phyloP scores from a whole-genome alignment of 2,113 vertebrate genomes.

The Theristicus caerulescens region DNA sequence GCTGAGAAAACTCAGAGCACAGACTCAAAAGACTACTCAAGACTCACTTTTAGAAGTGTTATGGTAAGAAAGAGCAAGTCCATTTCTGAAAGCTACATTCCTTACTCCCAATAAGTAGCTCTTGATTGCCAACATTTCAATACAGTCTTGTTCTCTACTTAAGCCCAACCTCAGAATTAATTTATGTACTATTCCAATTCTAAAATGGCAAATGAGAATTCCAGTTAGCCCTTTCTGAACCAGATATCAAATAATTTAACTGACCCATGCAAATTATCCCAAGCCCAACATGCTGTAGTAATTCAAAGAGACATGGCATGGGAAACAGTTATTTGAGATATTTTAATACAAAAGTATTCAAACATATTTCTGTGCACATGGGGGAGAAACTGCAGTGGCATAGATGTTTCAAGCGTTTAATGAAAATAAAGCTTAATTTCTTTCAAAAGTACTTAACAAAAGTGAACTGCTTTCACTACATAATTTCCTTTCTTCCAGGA shows the following conservation, averaged over 20 bases:
- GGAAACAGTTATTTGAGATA: background rate
- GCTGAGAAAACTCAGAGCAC: background rate
- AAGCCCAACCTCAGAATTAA: background rate
- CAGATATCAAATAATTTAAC: background rate
- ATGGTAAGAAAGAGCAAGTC: background rate
- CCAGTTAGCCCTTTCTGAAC: background rate
- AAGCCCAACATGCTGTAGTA: background rate
- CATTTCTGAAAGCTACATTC: background rate
- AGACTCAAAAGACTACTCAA: background rate
- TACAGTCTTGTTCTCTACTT: background rate
- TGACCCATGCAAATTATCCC: background rate
- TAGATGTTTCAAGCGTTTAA: background rate
- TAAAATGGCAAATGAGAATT: background rate
- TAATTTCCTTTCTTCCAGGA: background rate
- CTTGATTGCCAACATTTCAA: background rate
- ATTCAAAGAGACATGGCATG: background rate
- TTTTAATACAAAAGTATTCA: background rate
- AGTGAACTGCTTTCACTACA: background rate
- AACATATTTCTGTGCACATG: accelerated
- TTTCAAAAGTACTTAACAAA: background rate
- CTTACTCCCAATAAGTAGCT: background rate
- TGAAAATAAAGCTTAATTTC: background rate
- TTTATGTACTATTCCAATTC: background rate
- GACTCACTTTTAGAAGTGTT: background rate
- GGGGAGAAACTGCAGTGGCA: background rate